Evolutionary conservation across 2,888 invertebrate species (phyloP).

Genomic region (Chymomyza procnemis): DNA sequence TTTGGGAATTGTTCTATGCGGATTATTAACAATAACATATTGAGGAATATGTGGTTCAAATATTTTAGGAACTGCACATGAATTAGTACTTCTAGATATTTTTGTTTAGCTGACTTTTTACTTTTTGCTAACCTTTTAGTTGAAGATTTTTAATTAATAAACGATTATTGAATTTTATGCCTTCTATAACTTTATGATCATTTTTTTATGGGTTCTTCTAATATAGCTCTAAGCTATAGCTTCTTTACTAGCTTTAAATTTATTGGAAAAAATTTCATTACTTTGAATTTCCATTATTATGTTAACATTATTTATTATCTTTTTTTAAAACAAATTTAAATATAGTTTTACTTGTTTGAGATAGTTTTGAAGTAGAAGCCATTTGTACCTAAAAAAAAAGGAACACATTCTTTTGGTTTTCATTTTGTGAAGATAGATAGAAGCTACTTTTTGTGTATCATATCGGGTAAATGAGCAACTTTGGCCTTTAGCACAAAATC

Average conservation of each 20-base stretch:
- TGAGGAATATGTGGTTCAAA: slow-evolving; percentile 80
- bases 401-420: no score
- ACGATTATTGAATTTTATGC: slow-evolving; percentile 82
- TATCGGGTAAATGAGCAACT: no score
- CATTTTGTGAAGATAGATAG: no score
- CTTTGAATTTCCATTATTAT: slow-evolving; percentile 80
- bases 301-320: no score
- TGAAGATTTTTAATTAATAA: slow-evolving; percentile 84
- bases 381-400: no score
- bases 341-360: no score
- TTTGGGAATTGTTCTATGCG: slow-evolving; percentile 83
- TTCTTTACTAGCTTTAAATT: slow-evolving; percentile 84
- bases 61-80: slow-evolving; percentile 83
- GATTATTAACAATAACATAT: slow-evolving; percentile 81
- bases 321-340: no score
- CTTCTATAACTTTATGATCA: slow-evolving; percentile 82
- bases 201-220: slow-evolving; percentile 84
- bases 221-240: slow-evolving; percentile 86
- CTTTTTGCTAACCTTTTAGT: slow-evolving; percentile 82
- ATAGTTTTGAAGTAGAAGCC: no score
- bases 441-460: no score
- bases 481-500: no score
- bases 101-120: slow-evolving; percentile 84
- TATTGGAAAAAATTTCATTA: slow-evolving; percentile 83
- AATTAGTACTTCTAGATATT: slow-evolving; percentile 83